Evolutionary conservation across 2,113 vertebrate genomes (phyloP).

Genomic region (Pimephales promelas): DNA sequence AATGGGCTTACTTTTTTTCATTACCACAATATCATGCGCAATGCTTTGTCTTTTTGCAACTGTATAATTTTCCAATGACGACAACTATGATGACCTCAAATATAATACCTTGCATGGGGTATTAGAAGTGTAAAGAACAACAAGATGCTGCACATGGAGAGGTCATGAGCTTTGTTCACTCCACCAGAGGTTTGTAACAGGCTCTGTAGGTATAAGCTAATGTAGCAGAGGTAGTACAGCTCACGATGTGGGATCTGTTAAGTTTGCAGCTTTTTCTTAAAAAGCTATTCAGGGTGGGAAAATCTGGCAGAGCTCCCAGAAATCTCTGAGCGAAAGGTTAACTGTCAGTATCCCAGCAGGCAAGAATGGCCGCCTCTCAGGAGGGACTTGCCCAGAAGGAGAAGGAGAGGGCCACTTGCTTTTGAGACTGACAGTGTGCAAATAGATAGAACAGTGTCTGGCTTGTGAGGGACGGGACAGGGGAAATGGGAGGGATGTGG

Average conservation of each 20-base stretch:
- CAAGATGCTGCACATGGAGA: not conserved
- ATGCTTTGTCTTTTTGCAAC: not conserved
- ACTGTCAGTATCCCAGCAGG: constrained; percentile 51
- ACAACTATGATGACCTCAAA: not conserved
- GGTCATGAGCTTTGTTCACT: constrained; percentile 47
- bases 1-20: not conserved
- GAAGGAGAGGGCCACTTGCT: constrained; percentile 25
- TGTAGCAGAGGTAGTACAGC: constrained; percentile 3
- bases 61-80: not conserved
- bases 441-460: constrained; percentile 43
- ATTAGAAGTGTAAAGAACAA: not conserved
- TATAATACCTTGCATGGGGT: not conserved
- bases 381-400: constrained; percentile 35
- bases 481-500: constrained; percentile 1
- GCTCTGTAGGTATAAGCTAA: constrained; percentile 33
- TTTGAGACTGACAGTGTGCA: constrained; percentile 37
- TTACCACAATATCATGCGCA: not conserved
- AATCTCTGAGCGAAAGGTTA: constrained; percentile 55
- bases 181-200: constrained; percentile 47
- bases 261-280: constrained; percentile 31
- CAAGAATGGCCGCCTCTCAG: constrained; percentile 23
- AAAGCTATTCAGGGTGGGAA: constrained; percentile 46
- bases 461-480: constrained; percentile 33
- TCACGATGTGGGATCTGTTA: constrained; percentile 15
- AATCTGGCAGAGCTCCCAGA: constrained; percentile 60